Conservation (phyloP, 2,113 vertebrate genomes). For the Pelusios castaneus region DNA sequence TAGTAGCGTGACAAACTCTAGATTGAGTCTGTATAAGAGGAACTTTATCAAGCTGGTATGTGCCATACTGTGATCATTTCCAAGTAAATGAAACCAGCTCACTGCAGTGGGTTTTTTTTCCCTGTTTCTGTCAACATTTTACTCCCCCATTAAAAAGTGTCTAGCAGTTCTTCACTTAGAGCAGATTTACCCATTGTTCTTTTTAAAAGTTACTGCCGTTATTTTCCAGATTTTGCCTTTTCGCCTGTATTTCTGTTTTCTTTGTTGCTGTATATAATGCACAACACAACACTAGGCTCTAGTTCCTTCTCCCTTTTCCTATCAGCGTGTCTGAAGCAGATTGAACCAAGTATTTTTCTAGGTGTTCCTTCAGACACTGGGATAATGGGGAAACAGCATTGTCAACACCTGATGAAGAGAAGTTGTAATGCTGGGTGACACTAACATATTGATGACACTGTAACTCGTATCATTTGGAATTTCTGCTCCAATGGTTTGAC, state of each 20-base stretch:
- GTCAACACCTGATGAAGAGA: not conserved
- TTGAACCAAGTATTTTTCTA: not conserved
- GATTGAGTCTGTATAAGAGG: not conserved
- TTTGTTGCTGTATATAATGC: no score
- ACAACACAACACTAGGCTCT: not conserved
- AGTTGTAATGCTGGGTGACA: not conserved
- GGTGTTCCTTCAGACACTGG: not conserved
- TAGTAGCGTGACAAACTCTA: not conserved
- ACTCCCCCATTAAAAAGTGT: not conserved
- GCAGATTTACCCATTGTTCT: not conserved
- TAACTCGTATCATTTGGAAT: not conserved
- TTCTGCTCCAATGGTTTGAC: not conserved
- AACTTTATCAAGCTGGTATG: not conserved
- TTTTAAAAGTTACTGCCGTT: not conserved
- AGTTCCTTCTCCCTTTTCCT: not conserved
- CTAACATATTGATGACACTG: not conserved
- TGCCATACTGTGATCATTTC: not conserved
- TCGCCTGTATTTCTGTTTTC: not conserved
- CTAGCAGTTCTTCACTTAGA: not conserved
- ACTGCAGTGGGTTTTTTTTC: no score
- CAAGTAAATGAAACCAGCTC: not conserved
- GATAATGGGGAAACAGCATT: not conserved
- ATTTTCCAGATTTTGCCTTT: not conserved
- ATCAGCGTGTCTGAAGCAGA: not conserved
- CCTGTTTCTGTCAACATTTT: not conserved